Conservation (phyloP, 2,113 vertebrate genomes). For the Prunella himalayana region DNA sequence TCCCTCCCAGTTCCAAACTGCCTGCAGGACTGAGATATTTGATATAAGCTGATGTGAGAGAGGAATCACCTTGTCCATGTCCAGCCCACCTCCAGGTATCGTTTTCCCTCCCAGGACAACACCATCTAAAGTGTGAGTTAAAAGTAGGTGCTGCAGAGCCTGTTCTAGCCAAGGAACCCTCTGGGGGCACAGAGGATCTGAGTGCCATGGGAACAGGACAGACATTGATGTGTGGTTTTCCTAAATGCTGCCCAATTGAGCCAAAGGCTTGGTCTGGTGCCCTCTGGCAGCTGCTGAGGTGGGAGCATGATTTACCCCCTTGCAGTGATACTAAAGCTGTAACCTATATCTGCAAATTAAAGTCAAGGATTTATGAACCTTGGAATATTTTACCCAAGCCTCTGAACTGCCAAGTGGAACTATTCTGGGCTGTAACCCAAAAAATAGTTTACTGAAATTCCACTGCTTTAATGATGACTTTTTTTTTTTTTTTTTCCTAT, state of each 20-base stretch:
- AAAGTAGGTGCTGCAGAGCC: neutral
- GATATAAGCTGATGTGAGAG: neutral
- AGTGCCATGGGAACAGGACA: neutral
- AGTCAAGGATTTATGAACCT: slow-evolving; percentile 63
- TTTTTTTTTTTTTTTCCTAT: slow-evolving; percentile 13
- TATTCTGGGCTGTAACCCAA: slow-evolving; percentile 64
- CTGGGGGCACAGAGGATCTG: neutral
- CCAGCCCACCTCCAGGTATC: neutral
- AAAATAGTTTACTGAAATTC: slow-evolving; percentile 67
- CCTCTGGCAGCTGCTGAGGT: slow-evolving; percentile 27
- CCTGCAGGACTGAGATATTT: neutral
- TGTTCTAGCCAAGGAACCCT: neutral
- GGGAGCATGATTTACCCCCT: slow-evolving; percentile 40
- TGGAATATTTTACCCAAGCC: slow-evolving; percentile 62
- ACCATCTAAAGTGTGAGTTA: neutral
- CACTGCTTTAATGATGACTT: slow-evolving; percentile 54
- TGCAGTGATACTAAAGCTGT: slow-evolving; percentile 53
- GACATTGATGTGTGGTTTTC: neutral
- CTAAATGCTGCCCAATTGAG: neutral
- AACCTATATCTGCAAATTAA: slow-evolving; percentile 65
- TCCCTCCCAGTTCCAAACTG: neutral
- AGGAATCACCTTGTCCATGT: neutral
- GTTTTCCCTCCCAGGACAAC: neutral
- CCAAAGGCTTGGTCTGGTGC: neutral
- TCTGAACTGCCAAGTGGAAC: slow-evolving; percentile 64